Evolutionary conservation across 2,888 invertebrate species (phyloP).

Genomic region (Myopa tessellatipennis): DNA sequence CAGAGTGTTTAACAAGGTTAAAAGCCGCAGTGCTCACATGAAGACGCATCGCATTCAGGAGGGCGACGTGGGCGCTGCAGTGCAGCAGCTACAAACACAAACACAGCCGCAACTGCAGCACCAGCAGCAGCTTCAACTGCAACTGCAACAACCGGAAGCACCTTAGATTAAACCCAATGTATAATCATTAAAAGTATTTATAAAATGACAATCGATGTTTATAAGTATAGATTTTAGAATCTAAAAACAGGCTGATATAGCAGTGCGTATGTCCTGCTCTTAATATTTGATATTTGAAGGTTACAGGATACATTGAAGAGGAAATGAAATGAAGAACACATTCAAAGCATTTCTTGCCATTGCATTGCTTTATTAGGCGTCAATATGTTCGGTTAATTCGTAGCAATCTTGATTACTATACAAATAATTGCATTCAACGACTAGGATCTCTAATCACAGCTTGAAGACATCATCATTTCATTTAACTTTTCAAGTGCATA

Average conservation of each 20-base stretch:
- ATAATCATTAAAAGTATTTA: constrained; percentile 21
- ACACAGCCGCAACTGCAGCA: constrained; percentile 45
- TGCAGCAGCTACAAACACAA: constrained; percentile 42
- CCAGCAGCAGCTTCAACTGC: constrained; percentile 41
- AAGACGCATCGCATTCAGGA: constrained; percentile 96
- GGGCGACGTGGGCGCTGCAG: constrained; percentile 42
- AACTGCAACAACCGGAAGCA: constrained; percentile 41
- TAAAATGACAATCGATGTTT: constrained; percentile 50
- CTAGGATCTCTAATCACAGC: no score
- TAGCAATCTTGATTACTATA: no score
- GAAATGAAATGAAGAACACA: no score
- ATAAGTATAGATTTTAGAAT: background rate
- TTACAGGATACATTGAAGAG: background rate
- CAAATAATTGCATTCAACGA: no score
- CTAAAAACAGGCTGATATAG: background rate
- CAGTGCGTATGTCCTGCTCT: background rate
- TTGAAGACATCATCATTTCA: no score
- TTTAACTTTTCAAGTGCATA: no score
- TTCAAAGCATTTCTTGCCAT: no score
- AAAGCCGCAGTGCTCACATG: constrained; percentile 99
- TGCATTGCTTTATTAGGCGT: no score
- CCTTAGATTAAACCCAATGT: constrained; percentile 3
- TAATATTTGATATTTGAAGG: background rate
- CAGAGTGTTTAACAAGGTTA: constrained; percentile 97
- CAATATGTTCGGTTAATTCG: no score